Base-by-base conservation (phyloP, 1,140 invertebrate genomes). In the Triops cancriformis region DNA sequence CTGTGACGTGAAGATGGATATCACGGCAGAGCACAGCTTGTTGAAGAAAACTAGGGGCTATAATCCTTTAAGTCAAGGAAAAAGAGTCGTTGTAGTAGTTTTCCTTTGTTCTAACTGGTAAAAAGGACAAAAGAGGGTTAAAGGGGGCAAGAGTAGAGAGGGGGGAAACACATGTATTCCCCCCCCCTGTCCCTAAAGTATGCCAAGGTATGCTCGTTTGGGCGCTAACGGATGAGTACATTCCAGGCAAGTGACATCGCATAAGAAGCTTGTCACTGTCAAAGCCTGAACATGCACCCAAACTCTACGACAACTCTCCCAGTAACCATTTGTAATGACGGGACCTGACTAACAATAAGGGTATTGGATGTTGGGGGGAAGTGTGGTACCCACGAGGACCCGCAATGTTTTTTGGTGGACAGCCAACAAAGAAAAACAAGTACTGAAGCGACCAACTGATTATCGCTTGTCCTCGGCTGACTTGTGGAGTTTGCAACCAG, bases 231-330 rank as follows among this genome's bases (percentile, higher is more conserved):
- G 51, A 64, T 64, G 51, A 64, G 51, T 12, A 64, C 51, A 64
- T 64, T 64, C 51, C 51, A 64, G 14, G 51, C 51, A 64, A 64
- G 51, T 64, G 51, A 64, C 51, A 64, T 64, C 51, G 51, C 51
- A 64, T 64, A 64, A 64, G 51, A 64, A 64, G 51, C 51, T 64
- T 64, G 51, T 64, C 51, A 64, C 51, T 64, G 51, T 64, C 51
- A 64, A 64, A 64, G 18, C 51, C 51, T 64, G 51, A 64, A 23
- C 51, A 64, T 64, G 51, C 51, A 64, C 51, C 51, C 14, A 23
- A 18, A 23, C 51, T 64, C 14, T 64, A 37, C 51, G 51, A 23
- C 51, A 23, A 64, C 10, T 64, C 23, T 23, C 51, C 51, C 51
- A 64, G 51, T 64, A 14, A 64, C 51, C 51, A 64, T 64, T 23